A percentile compares a stretch with the other conserved stretches of the same genome.
These are phyloP conservation scores for Mechanitis messenoides DNA, from an alignment of 2,888 invertebrate genomes.

Conservation along the genomic window DNA sequence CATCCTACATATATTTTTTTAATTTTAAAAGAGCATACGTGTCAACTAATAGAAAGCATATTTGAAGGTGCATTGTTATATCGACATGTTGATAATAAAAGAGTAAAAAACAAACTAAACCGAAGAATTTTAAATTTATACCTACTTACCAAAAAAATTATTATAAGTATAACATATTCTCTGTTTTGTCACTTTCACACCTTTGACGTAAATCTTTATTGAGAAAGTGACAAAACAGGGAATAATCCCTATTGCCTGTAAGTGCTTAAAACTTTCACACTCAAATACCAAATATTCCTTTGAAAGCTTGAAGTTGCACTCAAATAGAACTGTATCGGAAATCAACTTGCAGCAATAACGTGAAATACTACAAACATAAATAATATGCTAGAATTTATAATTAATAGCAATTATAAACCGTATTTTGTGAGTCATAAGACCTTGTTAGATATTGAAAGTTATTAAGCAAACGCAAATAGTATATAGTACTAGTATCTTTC, in stretches of 20 bases:
- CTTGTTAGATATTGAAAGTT: constrained; percentile 11
- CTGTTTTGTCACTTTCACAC: no score
- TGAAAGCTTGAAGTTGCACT: constrained; percentile 30
- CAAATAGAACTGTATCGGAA: constrained; percentile 25
- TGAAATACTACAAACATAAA: constrained; percentile 10
- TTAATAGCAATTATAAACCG: constrained; percentile 10
- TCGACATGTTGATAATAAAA: no score
- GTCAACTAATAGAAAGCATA: no score
- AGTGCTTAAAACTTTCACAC: constrained; percentile 40
- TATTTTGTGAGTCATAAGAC: constrained; percentile 11
- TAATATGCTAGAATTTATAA: constrained; percentile 5
- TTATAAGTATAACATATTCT: no score
- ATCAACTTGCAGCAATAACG: constrained; percentile 16
- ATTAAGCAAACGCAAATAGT: constrained; percentile 9
- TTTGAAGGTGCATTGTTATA: no score
- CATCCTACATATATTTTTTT: no score
- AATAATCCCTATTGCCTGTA: constrained; percentile 16
- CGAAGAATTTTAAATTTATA: constrained; percentile 22
- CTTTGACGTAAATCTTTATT: no score
- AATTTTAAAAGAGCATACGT: no score
- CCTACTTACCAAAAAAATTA: no score
- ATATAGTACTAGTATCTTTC: no score
- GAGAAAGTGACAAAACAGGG: no score
- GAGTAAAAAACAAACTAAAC: not conserved
- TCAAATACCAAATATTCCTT: constrained; percentile 27